phyloP scores from a whole-genome alignment of 2,797 vertebrate species.

The Hylomyscus alleni region DNA sequence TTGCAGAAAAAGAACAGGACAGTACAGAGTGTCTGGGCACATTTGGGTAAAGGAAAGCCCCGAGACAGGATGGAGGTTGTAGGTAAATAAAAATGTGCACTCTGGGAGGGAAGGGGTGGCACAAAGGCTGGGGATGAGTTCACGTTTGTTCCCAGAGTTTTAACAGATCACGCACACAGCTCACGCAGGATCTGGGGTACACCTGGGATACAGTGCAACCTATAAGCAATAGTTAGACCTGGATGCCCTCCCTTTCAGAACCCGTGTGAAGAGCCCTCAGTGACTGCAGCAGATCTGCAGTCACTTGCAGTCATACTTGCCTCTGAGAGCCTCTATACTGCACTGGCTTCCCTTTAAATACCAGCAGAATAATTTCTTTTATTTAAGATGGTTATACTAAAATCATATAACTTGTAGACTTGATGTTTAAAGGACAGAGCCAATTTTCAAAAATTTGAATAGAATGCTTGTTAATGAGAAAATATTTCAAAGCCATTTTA shows the following conservation, averaged over 20 bases:
- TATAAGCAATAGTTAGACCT: not conserved
- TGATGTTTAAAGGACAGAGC: not conserved
- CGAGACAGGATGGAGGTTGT: not conserved
- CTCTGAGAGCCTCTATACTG: not conserved
- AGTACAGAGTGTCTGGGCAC: not conserved
- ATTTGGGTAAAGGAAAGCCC: conserved; percentile 3
- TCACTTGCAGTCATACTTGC: not conserved
- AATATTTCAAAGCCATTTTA: conserved; percentile 8
- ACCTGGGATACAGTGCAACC: not conserved
- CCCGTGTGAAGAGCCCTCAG: not conserved
- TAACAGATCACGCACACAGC: not conserved
- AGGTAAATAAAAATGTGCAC: not conserved
- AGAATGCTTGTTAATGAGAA: not conserved
- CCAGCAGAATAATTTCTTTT: not conserved
- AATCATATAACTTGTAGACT: not conserved
- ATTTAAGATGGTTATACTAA: not conserved
- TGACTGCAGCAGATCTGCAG: not conserved
- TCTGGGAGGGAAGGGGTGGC: not conserved
- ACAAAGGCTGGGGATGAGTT: conserved; percentile 9
- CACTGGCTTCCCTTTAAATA: not conserved
- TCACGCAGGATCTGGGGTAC: not conserved
- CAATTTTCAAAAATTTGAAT: conserved; percentile 20
- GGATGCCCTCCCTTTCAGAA: not conserved
- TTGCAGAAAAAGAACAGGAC: not conserved
- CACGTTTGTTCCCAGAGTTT: not conserved